phyloP scores from a whole-genome alignment of 2,797 vertebrate genomes.

The Mus minutoides region DNA sequence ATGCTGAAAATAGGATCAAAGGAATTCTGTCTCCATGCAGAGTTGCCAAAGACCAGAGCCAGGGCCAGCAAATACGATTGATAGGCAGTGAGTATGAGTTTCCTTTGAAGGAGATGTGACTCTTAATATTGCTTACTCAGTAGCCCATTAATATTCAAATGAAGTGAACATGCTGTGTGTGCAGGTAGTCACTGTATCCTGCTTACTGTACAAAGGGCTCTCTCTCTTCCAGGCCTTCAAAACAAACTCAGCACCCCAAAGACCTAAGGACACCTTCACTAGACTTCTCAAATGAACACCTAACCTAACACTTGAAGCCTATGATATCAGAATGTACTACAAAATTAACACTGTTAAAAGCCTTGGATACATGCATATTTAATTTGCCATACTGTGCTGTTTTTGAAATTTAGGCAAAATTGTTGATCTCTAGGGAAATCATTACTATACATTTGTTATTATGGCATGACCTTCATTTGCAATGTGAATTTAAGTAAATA shows the following conservation, averaged over 20 bases:
- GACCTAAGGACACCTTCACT: slow-evolving; percentile 13
- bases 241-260: background rate
- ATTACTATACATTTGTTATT: slow-evolving; percentile 81
- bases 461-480: slow-evolving; percentile 76
- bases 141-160: slow-evolving; percentile 61
- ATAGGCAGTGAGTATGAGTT: slow-evolving; percentile 30
- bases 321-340: slow-evolving; percentile 74
- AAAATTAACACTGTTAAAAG: slow-evolving; percentile 78
- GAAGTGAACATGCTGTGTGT: background rate
- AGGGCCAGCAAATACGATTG: slow-evolving; percentile 27
- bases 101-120: slow-evolving; percentile 49
- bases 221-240: slow-evolving; percentile 29
- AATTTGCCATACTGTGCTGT: slow-evolving; percentile 84
- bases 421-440: slow-evolving; percentile 85
- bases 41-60: slow-evolving; percentile 29
- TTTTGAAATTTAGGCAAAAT: slow-evolving; percentile 84
- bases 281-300: slow-evolving; percentile 47
- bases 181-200: slow-evolving; percentile 4
- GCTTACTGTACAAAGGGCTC: slow-evolving; percentile 11
- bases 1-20: slow-evolving; percentile 66
- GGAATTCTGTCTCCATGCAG: slow-evolving; percentile 68
- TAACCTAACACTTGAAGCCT: slow-evolving; percentile 79
- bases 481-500: slow-evolving; percentile 70
- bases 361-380: slow-evolving; percentile 73
- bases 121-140: slow-evolving; percentile 48